These are phyloP conservation scores for Pyrochroa serraticornis DNA, from an alignment of 2,888 invertebrate genomes.

Conservation along the genomic window DNA sequence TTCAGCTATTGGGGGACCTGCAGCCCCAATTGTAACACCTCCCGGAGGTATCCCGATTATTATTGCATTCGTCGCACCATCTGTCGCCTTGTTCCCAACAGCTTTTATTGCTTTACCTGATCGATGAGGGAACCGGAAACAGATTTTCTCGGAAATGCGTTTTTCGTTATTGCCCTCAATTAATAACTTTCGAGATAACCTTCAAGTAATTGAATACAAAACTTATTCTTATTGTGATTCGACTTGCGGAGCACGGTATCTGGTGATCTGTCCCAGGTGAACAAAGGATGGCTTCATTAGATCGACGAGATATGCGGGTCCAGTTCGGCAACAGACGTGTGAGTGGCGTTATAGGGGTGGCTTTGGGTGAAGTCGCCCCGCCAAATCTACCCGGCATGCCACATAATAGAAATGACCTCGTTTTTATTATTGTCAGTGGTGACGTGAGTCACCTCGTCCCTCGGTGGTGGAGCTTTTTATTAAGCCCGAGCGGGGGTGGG, in stretches of 20 bases:
- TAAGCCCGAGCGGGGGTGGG: too few relatives aligned
- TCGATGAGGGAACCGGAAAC: too few relatives aligned
- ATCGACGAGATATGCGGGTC: constrained; percentile 1
- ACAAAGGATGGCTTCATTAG: too few relatives aligned
- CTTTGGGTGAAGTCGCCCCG: constrained; percentile 25
- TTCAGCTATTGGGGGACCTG: constrained; percentile 35
- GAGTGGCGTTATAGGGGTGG: neutral
- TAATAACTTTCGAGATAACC: too few relatives aligned
- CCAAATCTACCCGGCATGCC: constrained; percentile 28
- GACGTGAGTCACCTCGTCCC: too few relatives aligned
- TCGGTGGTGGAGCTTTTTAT: too few relatives aligned
- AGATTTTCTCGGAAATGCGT: too few relatives aligned
- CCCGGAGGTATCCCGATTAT: constrained; percentile 55
- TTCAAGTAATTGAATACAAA: too few relatives aligned
- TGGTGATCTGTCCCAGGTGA: neutral
- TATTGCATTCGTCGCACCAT: constrained; percentile 50
- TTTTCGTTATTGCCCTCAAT: too few relatives aligned
- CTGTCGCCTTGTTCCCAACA: constrained; percentile 45
- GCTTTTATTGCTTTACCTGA: too few relatives aligned
- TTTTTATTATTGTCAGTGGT: constrained; percentile 36
- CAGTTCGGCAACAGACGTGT: neutral
- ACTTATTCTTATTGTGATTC: neutral
- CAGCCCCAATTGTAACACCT: constrained; percentile 48
- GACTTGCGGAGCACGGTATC: neutral
- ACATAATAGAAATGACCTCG: constrained; percentile 48